A percentile compares a stretch with the other conserved stretches of the same genome.
Evolutionary conservation across 2,888 invertebrate species (phyloP).

Genomic region (Cheilosia soror): DNA sequence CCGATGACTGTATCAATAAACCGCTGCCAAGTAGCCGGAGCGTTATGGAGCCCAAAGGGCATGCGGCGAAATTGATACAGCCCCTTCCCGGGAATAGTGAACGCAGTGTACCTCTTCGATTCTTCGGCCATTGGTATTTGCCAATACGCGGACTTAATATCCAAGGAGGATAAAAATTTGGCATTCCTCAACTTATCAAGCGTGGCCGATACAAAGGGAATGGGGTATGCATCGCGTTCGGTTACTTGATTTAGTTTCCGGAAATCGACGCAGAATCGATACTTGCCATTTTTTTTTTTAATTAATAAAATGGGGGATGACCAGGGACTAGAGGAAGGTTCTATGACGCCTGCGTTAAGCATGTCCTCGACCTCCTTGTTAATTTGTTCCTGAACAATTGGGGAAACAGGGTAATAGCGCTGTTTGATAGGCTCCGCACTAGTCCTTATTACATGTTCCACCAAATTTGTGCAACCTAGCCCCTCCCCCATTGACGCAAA

Average conservation of each 20-base stretch:
- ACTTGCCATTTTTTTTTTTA: conserved; percentile 73
- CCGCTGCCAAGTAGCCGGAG: conserved; percentile 56
- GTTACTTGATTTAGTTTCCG: conserved; percentile 59
- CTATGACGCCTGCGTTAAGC: conserved; percentile 73
- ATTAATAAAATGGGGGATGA: conserved; percentile 73
- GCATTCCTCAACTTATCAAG: conserved; percentile 25
- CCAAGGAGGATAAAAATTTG: conserved; percentile 17
- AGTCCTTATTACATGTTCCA: conserved; percentile 49
- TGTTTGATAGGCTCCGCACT: conserved; percentile 57
- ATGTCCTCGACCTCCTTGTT: conserved; percentile 74
- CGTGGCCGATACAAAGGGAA: conserved; percentile 7
- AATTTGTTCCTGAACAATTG: conserved; percentile 71
- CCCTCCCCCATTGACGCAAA: not conserved
- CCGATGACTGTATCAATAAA: conserved; percentile 40
- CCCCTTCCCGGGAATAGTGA: too few species aligned
- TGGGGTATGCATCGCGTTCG: conserved; percentile 19
- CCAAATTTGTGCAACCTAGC: not conserved
- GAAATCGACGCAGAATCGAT: conserved; percentile 76
- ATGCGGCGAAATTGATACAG: conserved; percentile 23
- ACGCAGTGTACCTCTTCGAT: conserved; percentile 7
- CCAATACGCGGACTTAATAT: conserved; percentile 23
- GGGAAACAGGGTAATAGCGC: conserved; percentile 77
- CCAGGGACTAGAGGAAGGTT: conserved; percentile 73
- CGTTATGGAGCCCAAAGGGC: conserved; percentile 22
- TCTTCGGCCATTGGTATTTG: conserved; percentile 22